Base-by-base conservation (phyloP, 2,113 vertebrate species). In the Lates calcarifer region DNA sequence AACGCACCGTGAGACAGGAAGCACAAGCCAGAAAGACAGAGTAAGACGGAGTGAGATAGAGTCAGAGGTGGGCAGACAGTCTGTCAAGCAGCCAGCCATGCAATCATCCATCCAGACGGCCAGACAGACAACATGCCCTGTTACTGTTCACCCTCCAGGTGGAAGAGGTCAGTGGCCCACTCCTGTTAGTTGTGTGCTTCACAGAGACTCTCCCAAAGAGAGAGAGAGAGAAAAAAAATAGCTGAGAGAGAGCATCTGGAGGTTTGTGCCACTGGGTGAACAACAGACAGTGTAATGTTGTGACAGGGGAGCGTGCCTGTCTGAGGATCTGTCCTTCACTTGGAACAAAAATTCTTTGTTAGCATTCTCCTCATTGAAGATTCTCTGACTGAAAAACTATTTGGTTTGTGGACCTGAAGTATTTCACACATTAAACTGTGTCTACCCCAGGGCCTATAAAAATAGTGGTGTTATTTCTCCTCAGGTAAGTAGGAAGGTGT, bases 91-190 rank as follows among this genome's bases (percentile, higher is more conserved):
- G 73, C 70, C 84, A 90, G 79, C 69, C 81, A 81, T 90, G 78
- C 35, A 51, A 60, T 85, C 79, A 89, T 86, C 75, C 81, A 80
- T 82, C 69, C 76, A 85, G 82, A 75, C 55, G 17, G 43, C 74
- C 84, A 89, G 90, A 91, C 89, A 81, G 86, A 90, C 83, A 88
- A 78, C 90, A 89, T 83, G 77, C 79, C 80, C 85, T 53, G 74
- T 70, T 79, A 57, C 74, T 69, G 75, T 66, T 89, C 83, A 35
- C 73, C 68, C 75, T 82, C 24, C 61, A 77, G 86, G 85, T 88
- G 84, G 88, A 51, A 41, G 74, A 90, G 90, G 85, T 93, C 83
- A 90, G 51, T 22, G 69, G 64, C 73, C 65, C 28, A 12, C 29
- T 78, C 26, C 51, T 55, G 62, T 75, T 68, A 62, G 75, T 29